A percentile compares a stretch with the other conserved stretches of the same genome.
phyloP scores from a whole-genome alignment of 2,113 vertebrate genomes.

The Bostrychus sinensis region DNA sequence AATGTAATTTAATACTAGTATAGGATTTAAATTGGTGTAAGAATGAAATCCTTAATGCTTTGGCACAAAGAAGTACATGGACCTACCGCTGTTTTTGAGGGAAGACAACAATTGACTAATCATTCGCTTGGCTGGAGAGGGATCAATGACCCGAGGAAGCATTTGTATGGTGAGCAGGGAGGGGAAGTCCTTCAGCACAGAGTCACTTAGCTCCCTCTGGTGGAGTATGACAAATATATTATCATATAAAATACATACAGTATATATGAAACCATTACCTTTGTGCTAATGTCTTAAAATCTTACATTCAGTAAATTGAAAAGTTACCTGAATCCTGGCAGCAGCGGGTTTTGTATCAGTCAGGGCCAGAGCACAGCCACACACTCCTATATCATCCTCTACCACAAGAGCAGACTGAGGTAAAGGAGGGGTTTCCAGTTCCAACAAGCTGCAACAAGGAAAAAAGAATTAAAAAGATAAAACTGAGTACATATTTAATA shows the following conservation, averaged over 20 bases:
- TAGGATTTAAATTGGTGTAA: too few relatives aligned
- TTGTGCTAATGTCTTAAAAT: not conserved
- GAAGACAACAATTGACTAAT: conserved; percentile 89
- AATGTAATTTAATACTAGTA: too few relatives aligned
- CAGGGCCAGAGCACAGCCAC: conserved; percentile 91
- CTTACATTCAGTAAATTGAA: conserved; percentile 78
- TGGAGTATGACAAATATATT: conserved; percentile 23
- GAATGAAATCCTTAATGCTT: not conserved
- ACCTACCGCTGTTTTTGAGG: conserved; percentile 90
- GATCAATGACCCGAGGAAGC: conserved; percentile 91
- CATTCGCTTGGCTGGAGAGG: conserved; percentile 91
- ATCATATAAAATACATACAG: too few relatives aligned
- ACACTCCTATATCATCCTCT: conserved; percentile 91
- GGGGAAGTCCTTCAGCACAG: conserved; percentile 88
- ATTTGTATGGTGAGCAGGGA: conserved; percentile 91
- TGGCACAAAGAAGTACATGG: not conserved
- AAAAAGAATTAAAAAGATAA: not conserved
- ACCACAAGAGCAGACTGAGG: conserved; percentile 89
- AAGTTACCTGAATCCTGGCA: conserved; percentile 88
- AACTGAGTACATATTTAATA: not conserved
- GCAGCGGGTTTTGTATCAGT: conserved; percentile 87
- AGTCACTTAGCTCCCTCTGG: conserved; percentile 67
- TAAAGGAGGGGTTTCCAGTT: conserved; percentile 85
- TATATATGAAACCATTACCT: not conserved
- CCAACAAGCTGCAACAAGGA: conserved; percentile 82